phyloP scores from a whole-genome alignment of 37 sponge, comb jelly and placozoan genomes.

The Corticium candelabrum region DNA sequence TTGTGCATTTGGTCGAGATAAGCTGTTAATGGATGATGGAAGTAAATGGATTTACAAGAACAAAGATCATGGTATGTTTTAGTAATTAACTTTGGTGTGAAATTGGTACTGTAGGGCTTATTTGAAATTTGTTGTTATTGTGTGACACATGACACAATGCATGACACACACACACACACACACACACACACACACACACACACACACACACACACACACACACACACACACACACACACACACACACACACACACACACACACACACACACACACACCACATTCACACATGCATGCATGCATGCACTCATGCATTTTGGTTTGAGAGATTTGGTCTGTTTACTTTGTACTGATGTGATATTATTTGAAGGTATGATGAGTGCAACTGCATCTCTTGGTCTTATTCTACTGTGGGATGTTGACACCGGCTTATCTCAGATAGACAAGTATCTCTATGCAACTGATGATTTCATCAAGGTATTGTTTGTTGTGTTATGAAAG shows the following conservation, averaged over 20 bases:
- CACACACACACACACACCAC: no score
- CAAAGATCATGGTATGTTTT: slow-evolving; percentile 46
- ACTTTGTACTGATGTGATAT: slow-evolving; percentile 5
- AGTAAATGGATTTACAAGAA: slow-evolving; percentile 96
- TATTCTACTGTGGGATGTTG: slow-evolving; percentile 97
- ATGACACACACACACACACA: background rate
- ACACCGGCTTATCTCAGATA: slow-evolving; percentile 89
- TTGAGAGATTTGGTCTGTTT: background rate
- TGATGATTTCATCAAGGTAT: slow-evolving; percentile 87
- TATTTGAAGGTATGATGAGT: slow-evolving; percentile 81
- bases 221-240: background rate
- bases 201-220: background rate
- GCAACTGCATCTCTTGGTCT: slow-evolving; percentile 97
- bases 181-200: background rate
- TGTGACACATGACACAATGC: background rate
- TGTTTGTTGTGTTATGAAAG: background rate
- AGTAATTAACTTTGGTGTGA: background rate
- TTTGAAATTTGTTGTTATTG: background rate
- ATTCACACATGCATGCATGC: no score
- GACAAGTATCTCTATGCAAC: slow-evolving; percentile 92
- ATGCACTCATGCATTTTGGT: no score
- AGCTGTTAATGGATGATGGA: slow-evolving; percentile 68
- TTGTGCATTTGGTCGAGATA: slow-evolving; percentile 87
- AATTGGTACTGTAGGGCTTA: background rate
- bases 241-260: background rate